Percentiles rank a stretch among this genome's conserved stretches.
phyloP scores from a whole-genome alignment of 2,113 vertebrate genomes.

The Oncorhynchus masou region DNA sequence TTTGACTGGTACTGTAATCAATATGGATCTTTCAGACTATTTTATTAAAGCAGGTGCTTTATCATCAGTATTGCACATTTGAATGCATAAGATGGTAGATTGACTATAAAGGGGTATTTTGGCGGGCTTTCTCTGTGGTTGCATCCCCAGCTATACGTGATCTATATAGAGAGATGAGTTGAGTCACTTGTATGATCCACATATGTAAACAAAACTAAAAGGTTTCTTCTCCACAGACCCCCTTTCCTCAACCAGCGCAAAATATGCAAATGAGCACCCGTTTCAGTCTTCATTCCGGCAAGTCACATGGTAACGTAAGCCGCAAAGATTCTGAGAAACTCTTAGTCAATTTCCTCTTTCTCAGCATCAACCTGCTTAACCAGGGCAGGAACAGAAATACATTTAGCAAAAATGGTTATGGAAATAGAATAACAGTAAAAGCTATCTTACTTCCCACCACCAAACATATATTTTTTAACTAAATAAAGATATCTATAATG shows the following conservation, averaged over 20 bases:
- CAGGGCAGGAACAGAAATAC: neutral
- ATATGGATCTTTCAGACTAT: too few relatives aligned
- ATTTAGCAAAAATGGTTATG: too few relatives aligned
- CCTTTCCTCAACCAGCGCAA: constrained; percentile 6
- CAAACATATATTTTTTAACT: too few relatives aligned
- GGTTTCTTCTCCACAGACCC: constrained; percentile 1
- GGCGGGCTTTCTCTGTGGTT: constrained; percentile 29
- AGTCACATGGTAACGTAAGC: constrained; percentile 51
- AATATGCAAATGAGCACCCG: constrained; percentile 56
- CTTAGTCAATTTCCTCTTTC: constrained; percentile 63
- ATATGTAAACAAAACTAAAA: constrained; percentile 54
- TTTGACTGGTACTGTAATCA: too few relatives aligned
- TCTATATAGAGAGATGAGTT: neutral
- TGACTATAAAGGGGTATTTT: constrained; percentile 15
- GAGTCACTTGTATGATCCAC: constrained; percentile 27
- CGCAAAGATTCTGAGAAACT: constrained; percentile 55
- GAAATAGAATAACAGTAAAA: too few relatives aligned
- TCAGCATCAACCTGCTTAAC: constrained; percentile 21
- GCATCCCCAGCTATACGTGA: neutral
- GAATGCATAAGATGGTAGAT: too few relatives aligned
- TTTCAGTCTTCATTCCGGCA: constrained; percentile 45
- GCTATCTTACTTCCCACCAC: too few relatives aligned
- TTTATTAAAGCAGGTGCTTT: neutral
- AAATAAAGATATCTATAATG: too few relatives aligned
- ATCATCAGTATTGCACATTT: too few relatives aligned